phyloP scores from a whole-genome alignment of 2,113 vertebrate species.

The Malurus melanocephalus region DNA sequence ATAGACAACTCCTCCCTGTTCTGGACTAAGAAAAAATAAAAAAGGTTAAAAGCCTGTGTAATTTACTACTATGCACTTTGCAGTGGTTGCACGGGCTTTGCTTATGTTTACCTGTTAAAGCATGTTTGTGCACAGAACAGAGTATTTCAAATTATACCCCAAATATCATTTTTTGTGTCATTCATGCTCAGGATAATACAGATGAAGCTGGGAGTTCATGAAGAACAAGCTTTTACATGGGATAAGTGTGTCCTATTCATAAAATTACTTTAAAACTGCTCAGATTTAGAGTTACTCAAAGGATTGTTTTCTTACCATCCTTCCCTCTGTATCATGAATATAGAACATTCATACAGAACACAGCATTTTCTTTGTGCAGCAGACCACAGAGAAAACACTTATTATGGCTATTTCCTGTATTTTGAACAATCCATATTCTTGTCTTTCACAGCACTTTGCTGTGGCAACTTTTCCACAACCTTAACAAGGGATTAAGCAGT shows the following conservation, averaged over 20 bases:
- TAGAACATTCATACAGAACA: neutral
- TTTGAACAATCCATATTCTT: neutral
- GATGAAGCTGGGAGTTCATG: neutral
- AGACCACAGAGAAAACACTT: neutral
- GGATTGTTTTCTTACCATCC: neutral
- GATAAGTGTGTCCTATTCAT: neutral
- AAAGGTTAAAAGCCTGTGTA: neutral
- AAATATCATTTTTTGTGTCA: neutral
- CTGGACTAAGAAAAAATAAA: neutral
- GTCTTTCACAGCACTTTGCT: neutral
- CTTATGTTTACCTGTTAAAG: neutral
- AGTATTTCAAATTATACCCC: neutral
- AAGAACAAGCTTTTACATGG: neutral
- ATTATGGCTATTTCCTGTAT: neutral
- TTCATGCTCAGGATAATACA: neutral
- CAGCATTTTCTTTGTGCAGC: neutral
- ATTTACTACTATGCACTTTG: neutral
- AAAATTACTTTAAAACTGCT: neutral
- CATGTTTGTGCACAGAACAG: neutral
- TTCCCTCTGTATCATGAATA: neutral
- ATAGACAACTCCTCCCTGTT: neutral
- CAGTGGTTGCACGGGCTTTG: neutral
- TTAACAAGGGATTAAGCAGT: neutral
- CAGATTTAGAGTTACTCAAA: neutral
- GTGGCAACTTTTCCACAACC: neutral